These are phyloP conservation scores for Strigops habroptila DNA, from an alignment of 2,113 vertebrate genomes.

Conservation along the genomic window DNA sequence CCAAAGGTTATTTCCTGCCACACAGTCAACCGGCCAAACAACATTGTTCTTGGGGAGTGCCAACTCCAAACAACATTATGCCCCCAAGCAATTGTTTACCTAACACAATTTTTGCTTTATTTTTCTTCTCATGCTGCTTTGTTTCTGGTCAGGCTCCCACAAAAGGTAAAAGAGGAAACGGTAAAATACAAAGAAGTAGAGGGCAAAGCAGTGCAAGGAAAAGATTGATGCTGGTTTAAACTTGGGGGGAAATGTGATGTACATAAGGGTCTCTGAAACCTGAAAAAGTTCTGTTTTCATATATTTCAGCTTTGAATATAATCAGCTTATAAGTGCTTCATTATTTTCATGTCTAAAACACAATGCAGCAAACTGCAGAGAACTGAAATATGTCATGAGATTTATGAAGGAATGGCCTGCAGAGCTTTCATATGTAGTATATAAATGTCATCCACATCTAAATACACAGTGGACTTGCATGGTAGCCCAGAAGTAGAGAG, in stretches of 20 bases:
- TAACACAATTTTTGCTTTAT: background rate
- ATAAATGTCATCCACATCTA: background rate
- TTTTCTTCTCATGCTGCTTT: background rate
- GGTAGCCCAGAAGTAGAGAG: background rate
- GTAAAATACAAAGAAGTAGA: background rate
- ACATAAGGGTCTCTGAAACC: background rate
- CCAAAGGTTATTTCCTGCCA: slow-evolving; percentile 31
- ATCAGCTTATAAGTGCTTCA: background rate
- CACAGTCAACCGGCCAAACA: background rate
- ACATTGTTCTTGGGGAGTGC: slow-evolving; percentile 18
- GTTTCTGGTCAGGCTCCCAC: background rate
- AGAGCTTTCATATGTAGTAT: background rate
- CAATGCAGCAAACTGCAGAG: background rate
- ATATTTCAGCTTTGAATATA: background rate
- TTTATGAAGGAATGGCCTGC: background rate
- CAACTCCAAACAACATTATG: background rate
- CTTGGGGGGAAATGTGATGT: background rate
- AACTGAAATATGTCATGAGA: background rate
- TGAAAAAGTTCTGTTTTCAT: background rate
- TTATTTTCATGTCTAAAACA: background rate
- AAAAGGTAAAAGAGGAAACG: background rate
- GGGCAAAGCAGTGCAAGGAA: background rate
- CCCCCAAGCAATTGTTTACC: background rate
- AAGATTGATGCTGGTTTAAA: background rate
- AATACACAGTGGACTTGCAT: background rate